These are phyloP conservation scores for Drosophila littoralis DNA, from an alignment of 1,140 invertebrate species.

Conservation along the genomic window DNA sequence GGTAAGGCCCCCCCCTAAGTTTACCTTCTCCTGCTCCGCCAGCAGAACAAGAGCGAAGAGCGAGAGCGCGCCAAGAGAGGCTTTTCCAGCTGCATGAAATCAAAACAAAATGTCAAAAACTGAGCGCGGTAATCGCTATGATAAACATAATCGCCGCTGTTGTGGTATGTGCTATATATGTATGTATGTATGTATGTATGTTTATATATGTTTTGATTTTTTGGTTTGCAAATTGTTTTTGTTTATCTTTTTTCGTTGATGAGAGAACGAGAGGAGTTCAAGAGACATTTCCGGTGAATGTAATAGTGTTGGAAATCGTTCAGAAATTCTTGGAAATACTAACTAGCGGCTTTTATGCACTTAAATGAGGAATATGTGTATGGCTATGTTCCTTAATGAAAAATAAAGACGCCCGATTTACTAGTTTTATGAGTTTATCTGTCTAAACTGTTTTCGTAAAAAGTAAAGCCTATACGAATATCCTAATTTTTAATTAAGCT, in stretches of 20 bases:
- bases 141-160: conserved; percentile 69
- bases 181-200: conserved; percentile 13
- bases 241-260: conserved; percentile 1
- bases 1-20: conserved; percentile 18
- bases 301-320: not conserved
- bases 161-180: conserved; percentile 30
- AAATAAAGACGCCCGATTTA: no score
- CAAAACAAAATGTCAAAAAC: conserved; percentile 50
- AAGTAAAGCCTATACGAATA: no score
- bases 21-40: conserved; percentile 22
- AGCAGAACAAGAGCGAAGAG: conserved; percentile 13
- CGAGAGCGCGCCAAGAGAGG: conserved; percentile 11
- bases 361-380: not conserved
- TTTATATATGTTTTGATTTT: conserved; percentile 20
- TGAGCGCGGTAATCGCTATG: conserved; percentile 61
- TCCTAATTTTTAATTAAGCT: no score
- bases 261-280: conserved; percentile 22
- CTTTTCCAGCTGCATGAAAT: conserved; percentile 47
- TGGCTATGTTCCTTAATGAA: no score
- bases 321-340: conserved; percentile 4
- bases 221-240: conserved; percentile 30
- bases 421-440: no score
- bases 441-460: no score
- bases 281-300: conserved; percentile 37
- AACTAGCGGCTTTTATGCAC: not conserved